Evolutionary conservation across 2,888 invertebrate species (phyloP).

Genomic region (Opisthograptis luteolata): DNA sequence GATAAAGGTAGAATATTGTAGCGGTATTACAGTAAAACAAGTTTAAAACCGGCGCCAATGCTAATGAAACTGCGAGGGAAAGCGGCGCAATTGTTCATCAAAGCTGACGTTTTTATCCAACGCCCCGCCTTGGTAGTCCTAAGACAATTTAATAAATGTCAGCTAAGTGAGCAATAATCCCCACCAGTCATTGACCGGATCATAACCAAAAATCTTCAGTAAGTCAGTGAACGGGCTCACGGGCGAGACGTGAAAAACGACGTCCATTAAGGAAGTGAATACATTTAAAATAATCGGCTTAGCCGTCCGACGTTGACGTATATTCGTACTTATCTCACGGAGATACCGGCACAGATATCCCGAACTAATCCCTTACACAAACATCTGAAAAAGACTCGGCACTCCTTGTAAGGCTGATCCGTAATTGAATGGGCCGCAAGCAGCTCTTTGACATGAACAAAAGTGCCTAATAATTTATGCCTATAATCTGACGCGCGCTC

Average conservation of each 20-base stretch:
- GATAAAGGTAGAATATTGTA: neutral
- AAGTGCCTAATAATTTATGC: constrained; percentile 83
- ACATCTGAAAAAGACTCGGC: constrained; percentile 82
- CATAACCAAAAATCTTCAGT: constrained; percentile 82
- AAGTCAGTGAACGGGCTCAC: constrained; percentile 69
- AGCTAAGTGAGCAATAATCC: constrained; percentile 71
- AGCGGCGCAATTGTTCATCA: constrained; percentile 47
- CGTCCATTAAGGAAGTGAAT: constrained; percentile 84
- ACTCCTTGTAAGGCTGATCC: constrained; percentile 77
- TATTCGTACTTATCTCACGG: constrained; percentile 83
- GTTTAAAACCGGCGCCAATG: constrained; percentile 28
- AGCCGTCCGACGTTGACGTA: constrained; percentile 84
- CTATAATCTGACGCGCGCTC: constrained; percentile 79
- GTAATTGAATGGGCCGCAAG: constrained; percentile 79
- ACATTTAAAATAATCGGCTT: constrained; percentile 85
- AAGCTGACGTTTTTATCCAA: constrained; percentile 48
- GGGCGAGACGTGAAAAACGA: constrained; percentile 79
- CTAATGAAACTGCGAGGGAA: constrained; percentile 36
- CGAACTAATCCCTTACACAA: constrained; percentile 82
- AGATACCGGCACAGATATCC: constrained; percentile 83
- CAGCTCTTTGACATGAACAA: constrained; percentile 79
- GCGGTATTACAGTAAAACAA: neutral
- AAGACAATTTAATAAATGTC: constrained; percentile 71
- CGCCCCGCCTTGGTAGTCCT: constrained; percentile 48
- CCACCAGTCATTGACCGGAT: constrained; percentile 80